Percentiles rank a stretch among this genome's conserved stretches.
Conservation (phyloP, 2,888 invertebrate genomes). For the Rugalucina vietnamica region DNA sequence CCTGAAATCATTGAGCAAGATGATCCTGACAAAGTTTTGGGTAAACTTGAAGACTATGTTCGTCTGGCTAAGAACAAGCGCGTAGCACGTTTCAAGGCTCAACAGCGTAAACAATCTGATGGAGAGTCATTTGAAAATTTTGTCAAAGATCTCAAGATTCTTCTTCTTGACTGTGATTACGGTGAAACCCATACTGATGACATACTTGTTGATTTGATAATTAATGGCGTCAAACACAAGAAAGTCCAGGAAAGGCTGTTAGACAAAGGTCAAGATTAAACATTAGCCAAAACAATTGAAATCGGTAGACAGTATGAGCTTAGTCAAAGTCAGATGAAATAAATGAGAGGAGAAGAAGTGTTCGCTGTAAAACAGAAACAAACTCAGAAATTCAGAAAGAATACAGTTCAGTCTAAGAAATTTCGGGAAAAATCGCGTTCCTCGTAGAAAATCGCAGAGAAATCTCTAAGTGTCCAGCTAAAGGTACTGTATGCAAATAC, state of each 20-base stretch:
- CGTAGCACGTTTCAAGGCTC: slow-evolving; percentile 43
- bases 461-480: neutral
- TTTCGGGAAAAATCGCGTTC: neutral
- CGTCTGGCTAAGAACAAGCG: slow-evolving; percentile 57
- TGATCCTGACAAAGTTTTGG: slow-evolving; percentile 36
- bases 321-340: slow-evolving; percentile 46
- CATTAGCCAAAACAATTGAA: slow-evolving; percentile 38
- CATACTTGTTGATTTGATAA: slow-evolving; percentile 41
- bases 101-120: slow-evolving; percentile 53
- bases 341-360: slow-evolving; percentile 46
- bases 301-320: slow-evolving; percentile 50
- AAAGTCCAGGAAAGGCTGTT: slow-evolving; percentile 45
- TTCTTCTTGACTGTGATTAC: slow-evolving; percentile 58
- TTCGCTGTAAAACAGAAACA: neutral
- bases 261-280: slow-evolving; percentile 43
- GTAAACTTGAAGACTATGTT: slow-evolving; percentile 36
- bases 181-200: slow-evolving; percentile 47
- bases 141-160: slow-evolving; percentile 47
- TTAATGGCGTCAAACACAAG: slow-evolving; percentile 32
- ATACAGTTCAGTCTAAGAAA: neutral
- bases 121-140: slow-evolving; percentile 55
- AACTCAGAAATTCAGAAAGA: neutral
- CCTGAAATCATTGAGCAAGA: slow-evolving; percentile 45
- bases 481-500: neutral
- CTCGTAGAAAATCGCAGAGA: slow-evolving; percentile 17